Base-by-base conservation (phyloP, 2,113 vertebrate species). In the Colius striatus region DNA sequence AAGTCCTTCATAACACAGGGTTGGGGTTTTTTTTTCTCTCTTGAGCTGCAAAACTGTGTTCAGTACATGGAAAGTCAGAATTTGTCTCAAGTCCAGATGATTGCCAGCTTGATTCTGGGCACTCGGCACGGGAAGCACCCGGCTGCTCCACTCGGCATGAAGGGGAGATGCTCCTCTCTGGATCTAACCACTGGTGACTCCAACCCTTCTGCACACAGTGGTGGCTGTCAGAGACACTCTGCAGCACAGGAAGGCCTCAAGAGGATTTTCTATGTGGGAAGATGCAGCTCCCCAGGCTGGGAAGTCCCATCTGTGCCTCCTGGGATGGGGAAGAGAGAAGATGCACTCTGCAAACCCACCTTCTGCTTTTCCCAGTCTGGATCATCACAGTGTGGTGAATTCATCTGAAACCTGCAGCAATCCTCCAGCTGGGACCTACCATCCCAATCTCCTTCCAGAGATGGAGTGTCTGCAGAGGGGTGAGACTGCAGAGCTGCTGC, bases 141-240 rank as follows among this genome's bases (percentile, higher is more conserved):
- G 0, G 5, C 9, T 26, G 26, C 43, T 77, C 57, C 16, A 4
- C 6, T 9, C 4, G 1, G 60, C 51, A 60, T 6, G 45, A 41
- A 19, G 13, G 3, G 0, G 2, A 29, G 51, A 54, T 13, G 53
- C 54, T 72, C 17, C 58, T 38, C 51, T 23, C 84, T 5, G 45
- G 58, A 3, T 16, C 16, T 11, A 51, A 29, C 29, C n/a, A 34
- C 13, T 3, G 21, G 76, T 23, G 36, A 34, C 15, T 36, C 9
- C 36, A 32, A 15, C 26, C 18, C 2, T 22, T 17, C 5, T 5
- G 38, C 0, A 2, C 7, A 15, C 3, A 3, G 47, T 1, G 18
- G 47, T 1, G 19, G 34, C 43, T 29, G 20, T 29, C 12, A 25
- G 45, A 1, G 5, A 29, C 38, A 2, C 7, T 11, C 36, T 27